Base-by-base conservation (phyloP, 2,113 vertebrate genomes). In the Cryptoleucopteryx plumbea region DNA sequence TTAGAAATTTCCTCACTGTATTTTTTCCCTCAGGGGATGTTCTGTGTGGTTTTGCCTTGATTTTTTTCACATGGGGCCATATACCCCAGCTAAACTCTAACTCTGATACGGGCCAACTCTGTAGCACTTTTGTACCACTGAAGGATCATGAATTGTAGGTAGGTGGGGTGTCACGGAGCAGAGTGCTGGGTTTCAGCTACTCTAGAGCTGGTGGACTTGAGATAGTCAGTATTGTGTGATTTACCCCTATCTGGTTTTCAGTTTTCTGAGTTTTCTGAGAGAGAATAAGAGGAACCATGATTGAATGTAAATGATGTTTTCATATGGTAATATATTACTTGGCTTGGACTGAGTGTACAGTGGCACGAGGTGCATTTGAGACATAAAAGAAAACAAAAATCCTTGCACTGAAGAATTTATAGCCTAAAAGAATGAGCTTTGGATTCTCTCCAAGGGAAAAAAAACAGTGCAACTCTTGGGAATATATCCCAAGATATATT, bases 291-390 rank as follows among this genome's bases (percentile, higher is more conserved):
- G 45, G 52, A 95, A 53, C 34, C 53, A 75, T 92, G 94, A 91
- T 56, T 79, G 61, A 82, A 85, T 89, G 74, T 11, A 97, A 96
- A 94, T 82, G 31, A 87, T 82, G 73, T 85, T 96, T 95, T 97
- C 78, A 78, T 87, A 91, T 91, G 83, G 61, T 91, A 94, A 96
- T 95, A 79, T 82, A 91, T 87, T 79, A 61, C 43, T 63, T 82
- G 52, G 65, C 79, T 95, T 45, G 68, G 72, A 43, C 65, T 56
- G 77, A 84, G 72, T 0, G 0, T 38, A 55, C 63, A 53, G 68
- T 26, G 81, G 79, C 78, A 88, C 0, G 2, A 65, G 58, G 80
- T 75, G 48, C 68, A 20, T 22, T 67, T 79, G 61, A 84, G 78
- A 75, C 32, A 53, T 61, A 89, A 93, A 97, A 77, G 88, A 89